Percentiles rank a stretch among this genome's conserved stretches.
Conservation (phyloP, 1,140 invertebrate genomes). For the Wiebesia pumilae region DNA sequence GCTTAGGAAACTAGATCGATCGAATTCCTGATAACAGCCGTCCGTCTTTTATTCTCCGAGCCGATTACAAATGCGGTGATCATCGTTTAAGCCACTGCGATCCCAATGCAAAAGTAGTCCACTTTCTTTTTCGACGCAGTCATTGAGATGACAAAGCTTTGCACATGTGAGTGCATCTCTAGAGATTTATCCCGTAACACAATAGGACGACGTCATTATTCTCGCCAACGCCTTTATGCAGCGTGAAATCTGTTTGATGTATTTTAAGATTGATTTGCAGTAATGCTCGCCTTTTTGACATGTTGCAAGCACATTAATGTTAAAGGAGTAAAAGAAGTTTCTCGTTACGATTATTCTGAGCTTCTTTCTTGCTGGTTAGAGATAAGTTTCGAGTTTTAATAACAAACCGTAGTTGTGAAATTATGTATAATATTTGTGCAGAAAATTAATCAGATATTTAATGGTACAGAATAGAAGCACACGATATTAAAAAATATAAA, state of each 20-base stretch:
- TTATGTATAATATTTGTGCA: no score
- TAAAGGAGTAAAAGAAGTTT: neutral
- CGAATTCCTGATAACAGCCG: neutral
- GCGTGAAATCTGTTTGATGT: neutral
- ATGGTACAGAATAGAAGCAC: no score
- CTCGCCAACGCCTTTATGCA: no score
- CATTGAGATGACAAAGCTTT: neutral
- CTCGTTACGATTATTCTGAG: neutral
- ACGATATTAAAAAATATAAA: no score
- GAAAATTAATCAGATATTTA: no score
- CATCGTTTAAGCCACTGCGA: neutral
- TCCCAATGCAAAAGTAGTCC: conserved; percentile 37
- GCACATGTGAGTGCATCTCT: neutral
- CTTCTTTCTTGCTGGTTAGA: no score
- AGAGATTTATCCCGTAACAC: neutral
- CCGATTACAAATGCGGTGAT: neutral
- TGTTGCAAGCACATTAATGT: neutral
- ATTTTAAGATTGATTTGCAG: neutral
- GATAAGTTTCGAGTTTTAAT: no score
- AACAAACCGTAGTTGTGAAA: no score
- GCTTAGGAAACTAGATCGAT: conserved; percentile 33
- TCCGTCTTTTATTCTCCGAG: neutral
- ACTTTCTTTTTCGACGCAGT: conserved; percentile 34
- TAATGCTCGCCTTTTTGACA: no score
- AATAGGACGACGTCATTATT: neutral